Base-by-base conservation (phyloP, 1,140 invertebrate genomes). In the Triops cancriformis region DNA sequence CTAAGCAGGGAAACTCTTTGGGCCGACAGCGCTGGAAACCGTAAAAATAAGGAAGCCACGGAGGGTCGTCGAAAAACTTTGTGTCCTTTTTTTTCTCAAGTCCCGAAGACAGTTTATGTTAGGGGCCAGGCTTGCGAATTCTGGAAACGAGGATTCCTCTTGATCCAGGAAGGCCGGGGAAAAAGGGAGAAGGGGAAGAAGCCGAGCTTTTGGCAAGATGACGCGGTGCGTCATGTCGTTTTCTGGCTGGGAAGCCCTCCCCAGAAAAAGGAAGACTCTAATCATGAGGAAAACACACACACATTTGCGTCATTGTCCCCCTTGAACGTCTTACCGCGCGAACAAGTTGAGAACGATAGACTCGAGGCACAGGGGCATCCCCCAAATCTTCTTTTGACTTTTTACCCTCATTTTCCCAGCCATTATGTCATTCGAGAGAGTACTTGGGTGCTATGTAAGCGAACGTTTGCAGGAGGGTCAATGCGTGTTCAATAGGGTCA, bases 381-480 rank as follows among this genome's bases (percentile, higher is more conserved):
- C 45, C 14, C 18, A 64, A 23, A 14, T 64, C 18, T 18, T n/a
- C 51, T 64, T 64, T 64, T 23, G 51, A 64, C 51, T 64, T 64
- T 64, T 64, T 64, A 64, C 23, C 51, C 45, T 64, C 51, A 64
- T 64, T 64, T 64, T 64, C 51, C 51, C 51, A 64, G n/a, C 51
- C 51, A 64, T 64, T 64, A 64, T 64, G 51, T 64, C 51, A 64
- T 64, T 11, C 18, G 23, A 37, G 31, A 64, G 51, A 64, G 51
- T 64, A 64, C 51, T 64, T 64, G 51, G 51, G 51, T 64, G 51
- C 51, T 5, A 64, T 18, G 51, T 23, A 23, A 64, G 51, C 51
- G 3, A 64, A 64, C 6, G 51, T 18, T 64, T 64, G 10, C 18
- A 23, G 23, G 51, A 64, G 51, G 51, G 51, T 64, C 51, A 64